Evolutionary conservation across 2,888 invertebrate species (phyloP).

Genomic region (Crepidodera aurea): DNA sequence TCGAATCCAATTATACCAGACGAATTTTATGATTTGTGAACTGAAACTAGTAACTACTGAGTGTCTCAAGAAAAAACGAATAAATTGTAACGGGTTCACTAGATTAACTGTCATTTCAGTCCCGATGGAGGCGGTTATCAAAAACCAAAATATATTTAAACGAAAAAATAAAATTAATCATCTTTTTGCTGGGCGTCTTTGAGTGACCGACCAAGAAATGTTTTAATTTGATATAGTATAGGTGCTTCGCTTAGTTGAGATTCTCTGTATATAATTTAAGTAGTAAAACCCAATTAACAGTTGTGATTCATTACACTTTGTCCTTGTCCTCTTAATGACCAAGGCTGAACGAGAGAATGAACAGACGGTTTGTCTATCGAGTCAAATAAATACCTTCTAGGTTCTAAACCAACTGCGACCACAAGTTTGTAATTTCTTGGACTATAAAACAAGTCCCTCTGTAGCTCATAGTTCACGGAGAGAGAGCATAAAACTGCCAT

Average conservation of each 20-base stretch:
- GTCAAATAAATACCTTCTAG: slow-evolving; percentile 10
- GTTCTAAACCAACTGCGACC: slow-evolving; percentile 13
- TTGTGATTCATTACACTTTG: slow-evolving; percentile 9
- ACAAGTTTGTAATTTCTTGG: slow-evolving; percentile 14
- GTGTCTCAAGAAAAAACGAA: no score
- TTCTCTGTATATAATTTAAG: background rate
- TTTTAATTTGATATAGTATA: no score
- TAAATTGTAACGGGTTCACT: no score
- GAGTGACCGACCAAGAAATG: no score
- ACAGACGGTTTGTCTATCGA: slow-evolving; percentile 11
- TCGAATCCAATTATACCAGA: background rate
- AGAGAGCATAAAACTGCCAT: slow-evolving; percentile 14
- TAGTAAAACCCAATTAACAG: slow-evolving; percentile 7
- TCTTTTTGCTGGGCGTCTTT: no score
- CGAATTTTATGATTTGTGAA: background rate
- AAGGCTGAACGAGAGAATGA: slow-evolving; percentile 5
- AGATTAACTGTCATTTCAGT: no score
- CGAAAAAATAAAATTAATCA: no score
- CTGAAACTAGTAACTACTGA: background rate
- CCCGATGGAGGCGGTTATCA: no score
- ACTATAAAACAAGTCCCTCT: slow-evolving; percentile 14
- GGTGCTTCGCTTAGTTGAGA: no score
- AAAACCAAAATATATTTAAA: no score
- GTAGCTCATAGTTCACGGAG: slow-evolving; percentile 13
- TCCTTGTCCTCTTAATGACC: slow-evolving; percentile 5